Evolutionary conservation across 2,888 invertebrate genomes (phyloP), one percentile per base, ranked within the genome.

Genomic region (Poecilobothrus nobilitatus): DNA sequence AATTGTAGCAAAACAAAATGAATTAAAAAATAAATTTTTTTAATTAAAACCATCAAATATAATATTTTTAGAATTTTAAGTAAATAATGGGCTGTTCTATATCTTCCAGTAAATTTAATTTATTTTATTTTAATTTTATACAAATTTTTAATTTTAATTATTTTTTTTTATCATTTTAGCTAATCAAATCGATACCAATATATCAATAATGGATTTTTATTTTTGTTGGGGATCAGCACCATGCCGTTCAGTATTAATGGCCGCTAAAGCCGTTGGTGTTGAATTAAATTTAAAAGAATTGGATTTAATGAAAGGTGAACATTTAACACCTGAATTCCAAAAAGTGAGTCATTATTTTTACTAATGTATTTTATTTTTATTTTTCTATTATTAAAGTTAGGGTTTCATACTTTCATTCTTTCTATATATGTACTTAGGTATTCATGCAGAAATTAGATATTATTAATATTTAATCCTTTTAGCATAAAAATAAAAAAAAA

Each of bases 301-400:
- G n/a, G 82, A 89, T 76, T 77, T 90, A 66, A 83, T 84, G 83
- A 82, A 81, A 66, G 87, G 87, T 1, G 90, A 89, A 75, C 89
- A 91, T 53, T 75, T 89, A 70, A 88, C 85, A 69, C 89, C 90
- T 0, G 90, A 90, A 76, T 91, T 84, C 75, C 0, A 90, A 63
- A 89, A 89, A 84, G 89, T 88, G 71, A 70, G 10, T 34, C 10
- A 21, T 37, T 33, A 41, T 20, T 27, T 41, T 41, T 65, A 18
- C 37, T 37, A 10, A 5, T 37, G 2, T 10, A 12, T 37, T 37
- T 1, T 7, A 37, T 1, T 37, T 10, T 5, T 37, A 37, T 37
- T 37, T 37, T 37, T 10, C 9, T 37, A 37, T 37, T 12, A 27
- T 4, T 27, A 4, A 27, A 5, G 27, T 2, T 27, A 27, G 27